Conservation (phyloP, 2,797 vertebrate genomes). For the Acanthurus tractus region DNA sequence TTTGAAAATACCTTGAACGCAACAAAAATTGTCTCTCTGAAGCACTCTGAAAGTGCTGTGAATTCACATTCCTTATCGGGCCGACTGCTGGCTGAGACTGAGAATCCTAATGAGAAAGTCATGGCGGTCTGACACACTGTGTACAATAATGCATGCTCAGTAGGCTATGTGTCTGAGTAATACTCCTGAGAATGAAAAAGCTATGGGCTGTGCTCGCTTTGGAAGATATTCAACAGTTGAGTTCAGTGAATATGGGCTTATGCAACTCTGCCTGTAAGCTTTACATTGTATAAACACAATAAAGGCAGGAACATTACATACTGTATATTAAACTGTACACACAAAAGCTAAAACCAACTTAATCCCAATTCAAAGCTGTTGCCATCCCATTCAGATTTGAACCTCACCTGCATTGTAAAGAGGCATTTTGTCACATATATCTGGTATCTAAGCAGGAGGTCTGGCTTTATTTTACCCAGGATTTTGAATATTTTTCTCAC, state of each 20-base stretch:
- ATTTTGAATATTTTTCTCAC: no score
- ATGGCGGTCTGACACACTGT: slow-evolving; percentile 40
- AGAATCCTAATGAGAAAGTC: slow-evolving; percentile 39
- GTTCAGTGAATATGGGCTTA: slow-evolving; percentile 5
- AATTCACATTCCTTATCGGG: slow-evolving; percentile 36
- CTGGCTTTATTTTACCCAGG: no score
- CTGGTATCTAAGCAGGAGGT: no score
- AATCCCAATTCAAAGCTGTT: no score
- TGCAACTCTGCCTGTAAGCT: neutral
- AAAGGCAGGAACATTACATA: neutral
- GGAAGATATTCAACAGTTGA: slow-evolving; percentile 17
- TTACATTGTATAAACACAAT: slow-evolving; percentile 10
- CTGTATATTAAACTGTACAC: no score
- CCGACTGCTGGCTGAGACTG: slow-evolving; percentile 33
- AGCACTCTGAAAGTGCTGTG: slow-evolving; percentile 19
- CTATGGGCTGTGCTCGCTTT: slow-evolving; percentile 22
- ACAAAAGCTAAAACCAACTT: no score
- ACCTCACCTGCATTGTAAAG: no score
- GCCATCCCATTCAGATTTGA: no score
- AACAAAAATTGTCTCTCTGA: slow-evolving; percentile 19
- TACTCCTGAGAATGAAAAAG: slow-evolving; percentile 34
- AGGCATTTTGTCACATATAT: no score
- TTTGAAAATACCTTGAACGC: slow-evolving; percentile 28
- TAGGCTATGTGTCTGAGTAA: slow-evolving; percentile 66
- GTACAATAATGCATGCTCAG: slow-evolving; percentile 59